These are phyloP conservation scores for Apodemia mormo DNA, from an alignment of 2,888 invertebrate species.

Conservation along the genomic window DNA sequence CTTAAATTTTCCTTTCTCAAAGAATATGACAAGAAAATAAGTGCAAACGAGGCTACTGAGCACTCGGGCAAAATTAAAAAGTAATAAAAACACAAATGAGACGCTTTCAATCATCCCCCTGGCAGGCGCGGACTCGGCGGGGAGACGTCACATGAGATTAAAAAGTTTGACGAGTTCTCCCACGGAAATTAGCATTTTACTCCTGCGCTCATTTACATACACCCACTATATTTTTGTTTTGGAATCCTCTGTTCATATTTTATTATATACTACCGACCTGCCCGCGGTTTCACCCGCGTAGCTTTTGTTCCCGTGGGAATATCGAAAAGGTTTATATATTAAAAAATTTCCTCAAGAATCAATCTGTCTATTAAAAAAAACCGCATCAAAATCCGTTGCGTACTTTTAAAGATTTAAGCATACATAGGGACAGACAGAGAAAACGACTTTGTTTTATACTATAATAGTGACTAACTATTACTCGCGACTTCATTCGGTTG, in stretches of 20 bases:
- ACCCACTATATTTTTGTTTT: constrained; percentile 43
- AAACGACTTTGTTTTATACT: too few relatives aligned
- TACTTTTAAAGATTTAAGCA: too few relatives aligned
- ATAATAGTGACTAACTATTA: too few relatives aligned
- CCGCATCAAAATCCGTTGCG: too few relatives aligned
- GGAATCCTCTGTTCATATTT: neutral
- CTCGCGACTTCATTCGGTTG: too few relatives aligned
- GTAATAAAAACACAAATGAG: constrained; percentile 81
- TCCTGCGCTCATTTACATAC: constrained; percentile 70
- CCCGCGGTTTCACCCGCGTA: too few relatives aligned
- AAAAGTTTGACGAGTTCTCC: constrained; percentile 77
- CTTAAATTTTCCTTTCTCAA: neutral
- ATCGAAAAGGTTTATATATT: too few relatives aligned
- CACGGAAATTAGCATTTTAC: constrained; percentile 80
- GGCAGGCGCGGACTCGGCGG: constrained; percentile 49
- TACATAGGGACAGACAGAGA: too few relatives aligned
- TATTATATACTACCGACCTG: neutral
- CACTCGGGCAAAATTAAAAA: constrained; percentile 77
- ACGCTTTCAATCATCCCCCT: constrained; percentile 76
- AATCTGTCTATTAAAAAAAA: too few relatives aligned
- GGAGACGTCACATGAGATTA: constrained; percentile 79
- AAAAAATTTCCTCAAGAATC: too few relatives aligned
- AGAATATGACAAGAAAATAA: constrained; percentile 25
- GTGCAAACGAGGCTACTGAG: constrained; percentile 40
- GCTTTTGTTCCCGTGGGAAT: too few relatives aligned